These are phyloP conservation scores for Tribolium madens DNA, from an alignment of 1,140 invertebrate genomes.

Conservation along the genomic window DNA sequence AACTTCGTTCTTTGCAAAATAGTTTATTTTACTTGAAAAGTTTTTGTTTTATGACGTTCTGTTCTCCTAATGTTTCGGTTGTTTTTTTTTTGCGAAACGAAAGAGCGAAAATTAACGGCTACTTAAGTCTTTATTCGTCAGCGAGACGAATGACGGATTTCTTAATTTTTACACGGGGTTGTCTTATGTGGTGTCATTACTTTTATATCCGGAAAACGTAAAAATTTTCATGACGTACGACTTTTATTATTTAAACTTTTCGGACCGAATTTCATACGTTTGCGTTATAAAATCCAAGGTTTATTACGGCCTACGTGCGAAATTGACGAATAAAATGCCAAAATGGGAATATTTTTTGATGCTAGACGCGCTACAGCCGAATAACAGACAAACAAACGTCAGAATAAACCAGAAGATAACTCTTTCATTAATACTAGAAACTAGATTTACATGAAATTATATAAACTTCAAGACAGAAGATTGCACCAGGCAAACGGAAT, in stretches of 20 bases:
- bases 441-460: too few relatives aligned
- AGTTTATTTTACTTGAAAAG: conserved; percentile 52
- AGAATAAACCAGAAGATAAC: background rate
- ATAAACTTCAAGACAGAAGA: too few relatives aligned
- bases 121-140: conserved; percentile 2
- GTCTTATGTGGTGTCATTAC: background rate
- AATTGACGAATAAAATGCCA: conserved; percentile 22
- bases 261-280: conserved; percentile 21
- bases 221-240: conserved; percentile 25
- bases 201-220: conserved; percentile 29
- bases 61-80: conserved; percentile 51
- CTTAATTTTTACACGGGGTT: conserved; percentile 6
- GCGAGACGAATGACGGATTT: background rate
- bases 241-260: conserved; percentile 34
- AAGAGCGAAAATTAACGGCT: conserved; percentile 15
- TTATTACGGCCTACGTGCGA: conserved; percentile 25
- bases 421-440: too few relatives aligned
- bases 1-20: conserved; percentile 49
- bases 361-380: background rate
- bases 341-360: background rate
- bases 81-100: conserved; percentile 37
- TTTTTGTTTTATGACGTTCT: conserved; percentile 54
- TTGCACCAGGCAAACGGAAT: too few relatives aligned
- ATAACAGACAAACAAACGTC: background rate
- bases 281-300: conserved; percentile 11